phyloP scores from a whole-genome alignment of 2,888 invertebrate species.

The Habrosyne pyritoides region DNA sequence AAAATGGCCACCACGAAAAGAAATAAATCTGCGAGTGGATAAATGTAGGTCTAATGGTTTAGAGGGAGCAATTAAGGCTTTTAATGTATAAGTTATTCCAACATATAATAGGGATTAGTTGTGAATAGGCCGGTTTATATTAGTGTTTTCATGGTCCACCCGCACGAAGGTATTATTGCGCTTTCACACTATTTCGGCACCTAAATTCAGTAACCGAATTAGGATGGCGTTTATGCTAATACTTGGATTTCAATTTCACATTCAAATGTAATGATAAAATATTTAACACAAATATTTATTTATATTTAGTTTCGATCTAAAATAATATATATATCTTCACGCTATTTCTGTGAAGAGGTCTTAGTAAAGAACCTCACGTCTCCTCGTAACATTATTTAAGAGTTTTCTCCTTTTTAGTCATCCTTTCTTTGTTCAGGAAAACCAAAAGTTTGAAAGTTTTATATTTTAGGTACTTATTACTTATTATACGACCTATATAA shows the following conservation, averaged over 20 bases:
- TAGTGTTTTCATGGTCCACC: conserved; percentile 12
- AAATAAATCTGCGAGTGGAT: conserved; percentile 15
- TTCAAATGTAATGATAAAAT: neutral
- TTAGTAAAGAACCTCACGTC: too few relatives aligned
- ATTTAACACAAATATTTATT: too few relatives aligned
- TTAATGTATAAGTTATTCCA: conserved; percentile 18
- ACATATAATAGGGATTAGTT: conserved; percentile 27
- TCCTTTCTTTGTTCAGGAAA: too few relatives aligned
- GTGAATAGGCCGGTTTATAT: conserved; percentile 17
- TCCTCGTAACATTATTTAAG: too few relatives aligned
- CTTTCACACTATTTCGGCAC: conserved; percentile 5
- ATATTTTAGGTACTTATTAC: too few relatives aligned
- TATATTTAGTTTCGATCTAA: too few relatives aligned
- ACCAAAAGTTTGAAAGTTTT: too few relatives aligned
- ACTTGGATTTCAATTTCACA: neutral
- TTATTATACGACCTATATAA: too few relatives aligned
- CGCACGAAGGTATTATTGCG: conserved; percentile 7
- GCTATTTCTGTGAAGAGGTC: too few relatives aligned
- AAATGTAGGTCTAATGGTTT: conserved; percentile 19
- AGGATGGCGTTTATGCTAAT: neutral
- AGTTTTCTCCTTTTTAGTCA: too few relatives aligned
- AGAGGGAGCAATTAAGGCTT: conserved; percentile 28
- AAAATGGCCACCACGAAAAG: conserved; percentile 21
- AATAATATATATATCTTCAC: too few relatives aligned
- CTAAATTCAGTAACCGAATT: neutral